A percentile compares a stretch with the other conserved stretches of the same genome.
Conservation (phyloP, 2,797 vertebrate genomes). For the Sus cebifrons region DNA sequence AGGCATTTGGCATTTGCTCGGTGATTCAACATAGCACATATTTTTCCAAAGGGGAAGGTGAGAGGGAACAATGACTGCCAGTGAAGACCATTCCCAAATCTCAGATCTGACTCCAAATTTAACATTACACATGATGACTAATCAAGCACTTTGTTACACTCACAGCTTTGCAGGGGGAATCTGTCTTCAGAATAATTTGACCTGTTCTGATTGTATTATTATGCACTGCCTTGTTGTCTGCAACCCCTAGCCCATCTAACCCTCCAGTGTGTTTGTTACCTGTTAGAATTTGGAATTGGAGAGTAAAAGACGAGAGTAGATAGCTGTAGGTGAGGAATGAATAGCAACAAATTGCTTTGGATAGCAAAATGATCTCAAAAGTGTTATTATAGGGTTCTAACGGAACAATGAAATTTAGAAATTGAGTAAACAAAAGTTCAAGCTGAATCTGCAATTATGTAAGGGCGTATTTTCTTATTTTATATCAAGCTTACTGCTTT, state of each 20-base stretch:
- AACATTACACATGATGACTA: neutral
- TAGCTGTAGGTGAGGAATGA: neutral
- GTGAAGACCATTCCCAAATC: constrained; percentile 64
- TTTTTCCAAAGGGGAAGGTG: constrained; percentile 28
- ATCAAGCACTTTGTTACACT: constrained; percentile 3
- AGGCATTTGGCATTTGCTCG: constrained; percentile 65
- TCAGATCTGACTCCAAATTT: constrained; percentile 61
- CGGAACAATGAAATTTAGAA: constrained; percentile 33
- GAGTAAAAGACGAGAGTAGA: neutral
- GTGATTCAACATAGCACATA: constrained; percentile 48
- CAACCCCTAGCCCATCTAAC: neutral
- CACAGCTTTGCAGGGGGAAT: neutral
- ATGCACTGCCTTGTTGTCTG: neutral
- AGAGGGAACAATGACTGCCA: constrained; percentile 18
- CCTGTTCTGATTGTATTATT: constrained; percentile 32
- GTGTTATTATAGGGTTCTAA: neutral
- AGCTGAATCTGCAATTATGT: constrained; percentile 6
- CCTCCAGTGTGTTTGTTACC: constrained; percentile 24
- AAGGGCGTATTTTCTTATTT: constrained; percentile 49
- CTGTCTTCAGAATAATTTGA: constrained; percentile 38
- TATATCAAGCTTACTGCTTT: constrained; percentile 33
- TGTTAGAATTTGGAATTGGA: constrained; percentile 41
- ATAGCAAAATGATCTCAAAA: constrained; percentile 34
- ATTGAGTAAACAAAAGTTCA: constrained; percentile 38
- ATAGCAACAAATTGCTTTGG: constrained; percentile 29